Conservation (phyloP, 1,140 invertebrate genomes). For the Bombus waltoni region DNA sequence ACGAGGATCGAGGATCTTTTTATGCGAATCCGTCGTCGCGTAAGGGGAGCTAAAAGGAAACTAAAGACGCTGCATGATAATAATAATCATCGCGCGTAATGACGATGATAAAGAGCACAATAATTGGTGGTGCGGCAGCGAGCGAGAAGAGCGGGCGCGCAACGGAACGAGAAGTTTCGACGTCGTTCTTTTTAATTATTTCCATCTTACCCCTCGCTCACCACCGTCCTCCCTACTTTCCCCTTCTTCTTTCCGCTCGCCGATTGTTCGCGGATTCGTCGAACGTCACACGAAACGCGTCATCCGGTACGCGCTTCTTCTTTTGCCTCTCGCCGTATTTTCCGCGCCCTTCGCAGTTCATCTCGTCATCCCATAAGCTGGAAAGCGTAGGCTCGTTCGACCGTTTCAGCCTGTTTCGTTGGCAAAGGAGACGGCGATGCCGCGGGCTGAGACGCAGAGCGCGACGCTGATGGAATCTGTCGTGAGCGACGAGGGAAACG, state of each 20-base stretch:
- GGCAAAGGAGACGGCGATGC: conserved; percentile 21
- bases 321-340: neutral
- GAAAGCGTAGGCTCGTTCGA: neutral
- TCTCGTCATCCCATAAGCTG: neutral
- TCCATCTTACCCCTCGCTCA: conserved; percentile 13
- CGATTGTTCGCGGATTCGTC: too few species aligned
- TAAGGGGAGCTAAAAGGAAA: conserved; percentile 26
- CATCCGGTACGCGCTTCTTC: too few species aligned
- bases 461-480: conserved; percentile 57
- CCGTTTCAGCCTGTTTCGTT: conserved; percentile 20
- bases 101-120: conserved; percentile 33
- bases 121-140: conserved; percentile 9
- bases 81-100: conserved; percentile 45
- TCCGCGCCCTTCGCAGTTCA: neutral
- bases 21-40: conserved; percentile 21
- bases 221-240: neutral
- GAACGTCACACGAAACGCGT: conserved; percentile 6
- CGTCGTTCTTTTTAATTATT: conserved; percentile 56
- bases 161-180: neutral
- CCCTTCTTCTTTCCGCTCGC: neutral
- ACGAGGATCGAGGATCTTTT: conserved; percentile 29
- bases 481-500: neutral
- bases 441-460: conserved; percentile 41
- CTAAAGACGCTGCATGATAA: conserved; percentile 38
- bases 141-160: neutral